Base-by-base conservation (phyloP, 2,797 vertebrate genomes). In the Manis crassicaudata region DNA sequence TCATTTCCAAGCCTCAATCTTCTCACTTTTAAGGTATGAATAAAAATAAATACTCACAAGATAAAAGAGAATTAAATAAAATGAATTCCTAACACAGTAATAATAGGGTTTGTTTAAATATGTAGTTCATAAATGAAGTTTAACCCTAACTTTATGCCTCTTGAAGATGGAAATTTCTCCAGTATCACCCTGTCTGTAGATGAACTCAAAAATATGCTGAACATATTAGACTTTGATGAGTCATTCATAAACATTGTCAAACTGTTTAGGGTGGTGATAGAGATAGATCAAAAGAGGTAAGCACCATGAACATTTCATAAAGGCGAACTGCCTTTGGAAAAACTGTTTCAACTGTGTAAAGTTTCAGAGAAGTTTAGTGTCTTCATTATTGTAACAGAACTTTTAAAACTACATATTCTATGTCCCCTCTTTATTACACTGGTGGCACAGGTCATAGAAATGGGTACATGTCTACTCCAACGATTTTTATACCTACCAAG, bases 221-320 rank as follows among this genome's bases (percentile, higher is more conserved):
- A 46, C 16, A 80, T 93, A 27, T 56, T 50, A 52, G 75, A 46
- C 94, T 97, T 92, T 96, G 92, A 86, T 97, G 94, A 97, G 68
- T 97, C 93, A 94, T 94, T 95, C 80, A 92, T 87, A 97, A 94
- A 96, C 80, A 90, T 52, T 77, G 70, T 89, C 96, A 93, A 58
- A 68, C 90, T 87, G 60, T 83, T 91, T 54, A 63, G 70, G 40
- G 35, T n/a, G 60, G 29, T 89, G 75, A 79, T 37, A 70, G 62
- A 81, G 65, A 80, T 4, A 92, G 93, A 96, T 95, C 90, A 95
- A 95, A 97, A 93, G 93, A 88, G 92, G 88, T 13, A 70, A 73
- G 75, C 11, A 83, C 17, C 58, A 46, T 96, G 40, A 93, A 97
- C 93, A 92, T 92, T 96, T 95, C 93, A 95, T 67, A 37, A 90